phyloP scores from a whole-genome alignment of 2,113 vertebrate genomes.

The Psophia crepitans region DNA sequence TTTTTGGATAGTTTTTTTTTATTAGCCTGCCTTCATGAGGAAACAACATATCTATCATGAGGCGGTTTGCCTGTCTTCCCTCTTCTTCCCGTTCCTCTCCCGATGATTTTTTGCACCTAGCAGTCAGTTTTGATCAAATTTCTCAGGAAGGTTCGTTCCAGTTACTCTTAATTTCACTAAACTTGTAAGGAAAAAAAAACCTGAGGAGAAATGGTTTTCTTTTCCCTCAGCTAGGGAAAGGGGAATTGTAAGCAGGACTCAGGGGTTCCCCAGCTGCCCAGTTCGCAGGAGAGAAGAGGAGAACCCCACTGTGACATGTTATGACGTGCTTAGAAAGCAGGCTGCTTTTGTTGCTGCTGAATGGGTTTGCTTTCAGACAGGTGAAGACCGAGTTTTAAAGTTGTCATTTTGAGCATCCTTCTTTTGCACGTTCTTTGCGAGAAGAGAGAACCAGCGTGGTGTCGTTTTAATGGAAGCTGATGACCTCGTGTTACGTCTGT shows the following conservation, averaged over 20 bases:
- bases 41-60: fast-evolving
- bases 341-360: not conserved
- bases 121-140: not conserved
- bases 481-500: fast-evolving
- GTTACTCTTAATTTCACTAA: not conserved
- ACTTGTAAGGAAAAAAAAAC: no score
- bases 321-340: fast-evolving
- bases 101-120: not conserved
- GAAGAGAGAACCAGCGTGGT: no score
- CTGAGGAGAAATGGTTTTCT: not conserved
- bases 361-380: not conserved
- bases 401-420: not conserved
- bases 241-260: not conserved
- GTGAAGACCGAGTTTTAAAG: not conserved
- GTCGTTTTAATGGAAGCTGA: no score
- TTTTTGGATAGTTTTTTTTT: not conserved
- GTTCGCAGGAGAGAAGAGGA: not conserved
- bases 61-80: not conserved
- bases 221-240: not conserved
- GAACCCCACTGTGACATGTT: no score
- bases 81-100: not conserved
- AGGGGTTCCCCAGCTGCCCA: not conserved
- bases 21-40: not conserved
- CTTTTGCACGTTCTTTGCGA: not conserved
- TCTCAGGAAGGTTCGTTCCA: not conserved